These are phyloP conservation scores for Pelochelys cantorii DNA, from an alignment of 2,797 vertebrate species.

Conservation along the genomic window DNA sequence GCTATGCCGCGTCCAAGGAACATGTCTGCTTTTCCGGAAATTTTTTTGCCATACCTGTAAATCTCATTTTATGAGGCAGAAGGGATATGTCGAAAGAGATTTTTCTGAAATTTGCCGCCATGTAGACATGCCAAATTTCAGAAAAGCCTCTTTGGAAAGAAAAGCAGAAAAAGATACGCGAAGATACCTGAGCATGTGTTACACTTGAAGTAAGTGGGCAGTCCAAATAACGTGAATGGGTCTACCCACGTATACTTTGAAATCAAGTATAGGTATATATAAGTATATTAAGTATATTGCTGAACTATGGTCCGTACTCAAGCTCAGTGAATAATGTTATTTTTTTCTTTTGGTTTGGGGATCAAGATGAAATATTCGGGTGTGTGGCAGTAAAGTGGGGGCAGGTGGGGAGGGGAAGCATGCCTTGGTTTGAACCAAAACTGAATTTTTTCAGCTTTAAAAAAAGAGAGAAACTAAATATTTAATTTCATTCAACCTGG, in stretches of 20 bases:
- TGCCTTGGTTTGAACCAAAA: background rate
- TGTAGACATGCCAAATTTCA: too few species aligned
- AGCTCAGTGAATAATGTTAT: background rate
- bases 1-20: too few species aligned
- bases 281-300: background rate
- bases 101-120: too few species aligned
- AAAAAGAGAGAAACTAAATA: background rate
- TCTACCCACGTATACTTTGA: background rate
- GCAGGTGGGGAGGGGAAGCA: background rate
- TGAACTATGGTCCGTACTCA: background rate
- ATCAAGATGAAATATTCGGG: background rate
- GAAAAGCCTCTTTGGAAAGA: too few species aligned
- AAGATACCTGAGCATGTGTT: background rate
- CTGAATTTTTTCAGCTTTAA: background rate
- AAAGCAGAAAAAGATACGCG: background rate
- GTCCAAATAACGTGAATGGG: background rate
- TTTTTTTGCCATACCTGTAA: too few species aligned
- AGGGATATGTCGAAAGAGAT: too few species aligned
- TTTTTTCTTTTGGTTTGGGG: background rate
- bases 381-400: rapidly evolving
- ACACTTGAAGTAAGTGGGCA: background rate
- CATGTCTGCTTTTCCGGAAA: too few species aligned
- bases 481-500: background rate
- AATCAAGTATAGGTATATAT: background rate
- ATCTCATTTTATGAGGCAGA: too few species aligned